Evolutionary conservation across 2,113 vertebrate genomes (phyloP).

Genomic region (Eulacestoma nigropectus): DNA sequence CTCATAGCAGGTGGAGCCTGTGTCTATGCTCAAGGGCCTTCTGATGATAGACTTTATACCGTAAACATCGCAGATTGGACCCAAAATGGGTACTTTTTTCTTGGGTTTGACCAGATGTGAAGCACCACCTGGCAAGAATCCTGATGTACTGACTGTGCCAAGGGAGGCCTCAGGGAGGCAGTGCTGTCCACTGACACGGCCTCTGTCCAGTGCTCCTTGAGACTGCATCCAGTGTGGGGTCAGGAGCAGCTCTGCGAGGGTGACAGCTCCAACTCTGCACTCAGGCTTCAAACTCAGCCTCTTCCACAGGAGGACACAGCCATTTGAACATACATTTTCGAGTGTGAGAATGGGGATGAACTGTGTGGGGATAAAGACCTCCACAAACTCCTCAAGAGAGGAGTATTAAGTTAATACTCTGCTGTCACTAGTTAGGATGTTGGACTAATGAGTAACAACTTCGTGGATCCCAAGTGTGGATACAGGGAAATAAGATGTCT

Average conservation of each 20-base stretch:
- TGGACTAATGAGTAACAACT: background rate
- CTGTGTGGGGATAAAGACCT: background rate
- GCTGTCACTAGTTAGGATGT: background rate
- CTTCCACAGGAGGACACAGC: background rate
- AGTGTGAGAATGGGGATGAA: background rate
- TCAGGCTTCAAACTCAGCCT: background rate
- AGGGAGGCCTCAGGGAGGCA: background rate
- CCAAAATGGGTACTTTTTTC: background rate
- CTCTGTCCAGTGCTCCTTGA: background rate
- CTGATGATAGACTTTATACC: background rate
- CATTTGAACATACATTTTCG: rapidly evolving
- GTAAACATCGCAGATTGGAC: background rate
- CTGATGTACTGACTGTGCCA: background rate
- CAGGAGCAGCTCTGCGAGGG: no score
- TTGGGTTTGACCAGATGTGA: background rate
- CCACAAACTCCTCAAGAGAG: background rate
- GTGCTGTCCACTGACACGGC: rapidly evolving
- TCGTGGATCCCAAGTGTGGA: background rate
- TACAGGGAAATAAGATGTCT: background rate
- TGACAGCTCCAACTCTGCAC: rapidly evolving
- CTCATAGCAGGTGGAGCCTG: background rate
- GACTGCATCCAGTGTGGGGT: no score
- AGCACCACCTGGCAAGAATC: background rate
- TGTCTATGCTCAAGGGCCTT: background rate
- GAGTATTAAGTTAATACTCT: background rate